phyloP scores from a whole-genome alignment of 2,888 invertebrate genomes.

The Eupithecia vulgata region DNA sequence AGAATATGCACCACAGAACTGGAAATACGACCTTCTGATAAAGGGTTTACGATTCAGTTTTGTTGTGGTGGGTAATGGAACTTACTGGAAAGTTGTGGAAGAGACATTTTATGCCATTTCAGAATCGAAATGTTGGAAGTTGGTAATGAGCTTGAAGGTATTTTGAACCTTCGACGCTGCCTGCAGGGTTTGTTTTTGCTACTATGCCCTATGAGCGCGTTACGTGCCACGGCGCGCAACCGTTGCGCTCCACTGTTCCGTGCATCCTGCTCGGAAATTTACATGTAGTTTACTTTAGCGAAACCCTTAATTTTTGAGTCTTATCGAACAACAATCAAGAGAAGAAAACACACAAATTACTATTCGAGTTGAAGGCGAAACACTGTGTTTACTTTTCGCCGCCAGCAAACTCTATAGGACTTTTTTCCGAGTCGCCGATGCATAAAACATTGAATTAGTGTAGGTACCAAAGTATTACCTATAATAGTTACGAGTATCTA shows the following conservation, averaged over 20 bases:
- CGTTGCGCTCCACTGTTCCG: slow-evolving; percentile 82
- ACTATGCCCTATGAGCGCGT: slow-evolving; percentile 56
- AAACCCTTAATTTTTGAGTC: slow-evolving; percentile 45
- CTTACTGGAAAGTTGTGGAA: slow-evolving; percentile 42
- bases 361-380: slow-evolving; percentile 16
- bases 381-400: not conserved
- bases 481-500: no score
- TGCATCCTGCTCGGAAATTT: slow-evolving; percentile 78
- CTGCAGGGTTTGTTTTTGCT: slow-evolving; percentile 36
- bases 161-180: slow-evolving; percentile 23
- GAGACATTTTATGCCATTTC: slow-evolving; percentile 31
- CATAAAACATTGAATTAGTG: slow-evolving; percentile 37
- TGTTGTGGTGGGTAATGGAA: slow-evolving; percentile 40
- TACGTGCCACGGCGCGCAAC: slow-evolving; percentile 75
- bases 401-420: slow-evolving; percentile 10
- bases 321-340: slow-evolving; percentile 36
- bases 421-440: slow-evolving; percentile 23
- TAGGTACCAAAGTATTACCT: slow-evolving; percentile 27
- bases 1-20: slow-evolving; percentile 33
- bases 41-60: slow-evolving; percentile 39
- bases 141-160: not conserved
- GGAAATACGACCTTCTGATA: slow-evolving; percentile 47
- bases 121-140: slow-evolving; percentile 27
- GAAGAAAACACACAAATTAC: slow-evolving; percentile 30
- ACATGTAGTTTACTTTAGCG: slow-evolving; percentile 61